Evolutionary conservation across 1,140 invertebrate genomes (phyloP).

Genomic region (Arion vulgaris): DNA sequence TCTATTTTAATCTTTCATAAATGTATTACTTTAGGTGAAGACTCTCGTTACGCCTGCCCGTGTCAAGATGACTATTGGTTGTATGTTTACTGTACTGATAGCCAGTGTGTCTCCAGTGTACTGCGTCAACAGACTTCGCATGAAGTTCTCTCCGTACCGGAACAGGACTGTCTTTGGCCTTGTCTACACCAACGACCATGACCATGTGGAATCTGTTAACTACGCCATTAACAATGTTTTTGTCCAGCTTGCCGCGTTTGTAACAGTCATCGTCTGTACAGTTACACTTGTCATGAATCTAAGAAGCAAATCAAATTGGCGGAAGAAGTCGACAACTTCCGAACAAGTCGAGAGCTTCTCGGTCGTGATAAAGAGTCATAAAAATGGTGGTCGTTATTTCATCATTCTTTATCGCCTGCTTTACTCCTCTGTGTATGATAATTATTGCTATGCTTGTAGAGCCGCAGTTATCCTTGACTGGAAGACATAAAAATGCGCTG

Average conservation of each 20-base stretch:
- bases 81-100: neutral
- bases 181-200: neutral
- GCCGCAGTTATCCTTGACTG: neutral
- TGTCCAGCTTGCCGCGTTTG: neutral
- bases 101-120: neutral
- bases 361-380: neutral
- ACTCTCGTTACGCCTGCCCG: neutral
- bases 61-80: neutral
- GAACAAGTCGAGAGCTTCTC: neutral
- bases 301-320: neutral
- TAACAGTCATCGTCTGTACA: neutral
- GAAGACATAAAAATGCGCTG: neutral
- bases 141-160: neutral
- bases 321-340: neutral
- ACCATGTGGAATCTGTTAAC: neutral
- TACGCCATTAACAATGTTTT: constrained; percentile 6
- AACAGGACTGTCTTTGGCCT: constrained; percentile 18
- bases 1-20: too few relatives aligned
- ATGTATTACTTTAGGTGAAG: neutral
- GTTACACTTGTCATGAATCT: neutral
- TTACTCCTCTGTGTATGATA: neutral
- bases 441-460: neutral
- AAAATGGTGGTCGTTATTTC: constrained; percentile 21
- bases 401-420: neutral
- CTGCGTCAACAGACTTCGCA: neutral